Base-by-base conservation (phyloP, 2,888 invertebrate genomes). In the Gymnosoma rotundatum region DNA sequence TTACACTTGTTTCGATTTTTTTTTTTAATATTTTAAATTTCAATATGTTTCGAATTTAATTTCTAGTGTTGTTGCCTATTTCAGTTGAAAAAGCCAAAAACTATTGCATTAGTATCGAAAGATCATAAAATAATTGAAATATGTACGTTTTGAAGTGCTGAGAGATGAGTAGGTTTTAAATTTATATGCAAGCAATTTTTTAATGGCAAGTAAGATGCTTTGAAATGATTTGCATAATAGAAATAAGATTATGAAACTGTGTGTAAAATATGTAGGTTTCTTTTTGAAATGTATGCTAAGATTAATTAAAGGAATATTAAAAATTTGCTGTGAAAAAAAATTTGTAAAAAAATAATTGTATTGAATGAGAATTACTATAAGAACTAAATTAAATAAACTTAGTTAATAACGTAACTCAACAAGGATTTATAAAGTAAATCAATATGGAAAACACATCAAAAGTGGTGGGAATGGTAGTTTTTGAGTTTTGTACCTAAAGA, bases 51-150 rank as follows among this genome's bases (percentile, higher is more conserved):
- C 32, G 4, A 61, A 45, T 73, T 63, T 56, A 50, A 18, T 36
- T 69, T 52, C 52, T 61, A 58, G 36, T 63, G 52, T 38, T 56
- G 50, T 20, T 21, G 45, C 7, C 32, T 8, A 10, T 42, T 54
- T 9, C 20, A 67, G 58, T 36, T 60, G 25, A 74, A 63, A 79
- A n/a, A 32, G 25, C 25, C 7, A 32, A 18, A 48, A 67, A 74
- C 45, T 74, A 54, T 74, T 45, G 48, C 70, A 81, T 70, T 78
- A 73, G 73, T 67, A 80, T 58, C 61, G 3, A 78, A 58, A 78
- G 72, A 80, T 78, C 80, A 78, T 73, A 64, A 74, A 72, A 64
- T 81, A 81, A 84, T 84, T 70, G 73, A 76, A 80, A 69, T 78
- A 32, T 32, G 7, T 2, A 81, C 16, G 52, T 61, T 79, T 81